Evolutionary conservation across 2,888 invertebrate genomes (phyloP).

Genomic region (Epicampocera succincta): DNA sequence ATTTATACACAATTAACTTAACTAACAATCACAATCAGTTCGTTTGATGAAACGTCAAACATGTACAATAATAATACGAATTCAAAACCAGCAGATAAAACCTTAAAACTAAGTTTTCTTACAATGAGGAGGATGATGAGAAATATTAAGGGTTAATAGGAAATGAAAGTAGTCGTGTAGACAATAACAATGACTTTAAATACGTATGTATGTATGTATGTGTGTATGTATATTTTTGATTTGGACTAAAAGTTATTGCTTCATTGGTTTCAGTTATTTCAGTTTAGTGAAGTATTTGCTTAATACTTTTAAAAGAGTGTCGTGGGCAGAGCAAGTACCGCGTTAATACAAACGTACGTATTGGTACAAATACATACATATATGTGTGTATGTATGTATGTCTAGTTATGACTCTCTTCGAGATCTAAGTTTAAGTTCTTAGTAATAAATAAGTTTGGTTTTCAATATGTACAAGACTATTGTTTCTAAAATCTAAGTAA

Average conservation of each 20-base stretch:
- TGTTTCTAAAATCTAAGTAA: slow-evolving; percentile 34
- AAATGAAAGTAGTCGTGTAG: slow-evolving; percentile 33
- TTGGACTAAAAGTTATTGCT: slow-evolving; percentile 68
- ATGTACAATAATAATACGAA: slow-evolving; percentile 20
- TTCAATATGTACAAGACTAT: slow-evolving; percentile 51
- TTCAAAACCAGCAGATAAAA: neutral
- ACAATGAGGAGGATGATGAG: slow-evolving; percentile 8
- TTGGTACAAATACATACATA: neutral
- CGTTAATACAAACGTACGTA: neutral
- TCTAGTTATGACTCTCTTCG: slow-evolving; percentile 38
- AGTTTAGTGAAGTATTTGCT: slow-evolving; percentile 16
- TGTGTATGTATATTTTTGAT: slow-evolving; percentile 26
- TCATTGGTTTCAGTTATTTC: slow-evolving; percentile 49
- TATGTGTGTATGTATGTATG: neutral
- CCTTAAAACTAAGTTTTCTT: slow-evolving; percentile 9
- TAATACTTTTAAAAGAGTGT: neutral
- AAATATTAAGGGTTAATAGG: neutral
- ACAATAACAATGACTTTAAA: slow-evolving; percentile 49
- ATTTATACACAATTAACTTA: slow-evolving; percentile 31
- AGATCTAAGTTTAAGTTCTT: slow-evolving; percentile 41
- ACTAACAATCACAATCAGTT: slow-evolving; percentile 66
- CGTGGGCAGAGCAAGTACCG: neutral
- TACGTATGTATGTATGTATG: no score
- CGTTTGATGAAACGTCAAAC: slow-evolving; percentile 62
- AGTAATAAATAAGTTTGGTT: slow-evolving; percentile 37